These are phyloP conservation scores for Nothocercus nigrocapillus DNA, from an alignment of 2,113 vertebrate species.

Conservation along the genomic window DNA sequence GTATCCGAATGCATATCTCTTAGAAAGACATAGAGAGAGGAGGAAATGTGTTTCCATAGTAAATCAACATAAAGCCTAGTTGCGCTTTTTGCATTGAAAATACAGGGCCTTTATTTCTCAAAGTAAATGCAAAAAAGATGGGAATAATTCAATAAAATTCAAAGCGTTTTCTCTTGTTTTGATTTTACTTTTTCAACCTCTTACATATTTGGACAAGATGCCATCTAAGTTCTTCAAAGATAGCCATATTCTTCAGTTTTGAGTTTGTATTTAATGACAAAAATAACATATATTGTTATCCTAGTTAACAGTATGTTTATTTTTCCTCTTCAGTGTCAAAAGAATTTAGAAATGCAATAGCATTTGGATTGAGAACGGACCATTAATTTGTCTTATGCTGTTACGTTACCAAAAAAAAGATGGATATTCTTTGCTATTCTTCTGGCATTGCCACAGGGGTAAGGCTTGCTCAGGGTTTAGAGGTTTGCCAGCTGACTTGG, in stretches of 20 bases:
- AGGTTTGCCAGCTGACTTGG: conserved; percentile 10
- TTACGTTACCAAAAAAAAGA: not conserved
- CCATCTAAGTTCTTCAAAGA: not conserved
- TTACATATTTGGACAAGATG: not conserved
- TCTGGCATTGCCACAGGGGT: not conserved
- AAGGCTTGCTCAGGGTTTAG: not conserved
- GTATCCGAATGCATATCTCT: accelerated
- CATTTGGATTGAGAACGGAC: not conserved
- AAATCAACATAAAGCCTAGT: not conserved
- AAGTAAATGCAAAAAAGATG: not conserved
- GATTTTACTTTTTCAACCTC: not conserved
- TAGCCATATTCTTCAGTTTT: not conserved
- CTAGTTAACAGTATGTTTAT: not conserved
- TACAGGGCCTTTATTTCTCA: not conserved
- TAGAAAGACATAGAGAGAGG: not conserved
- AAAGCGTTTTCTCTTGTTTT: not conserved
- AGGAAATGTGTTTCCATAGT: not conserved
- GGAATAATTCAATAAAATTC: not conserved
- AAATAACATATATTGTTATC: not conserved
- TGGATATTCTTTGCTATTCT: not conserved
- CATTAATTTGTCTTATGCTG: not conserved
- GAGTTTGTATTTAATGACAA: not conserved
- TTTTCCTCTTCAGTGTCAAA: not conserved
- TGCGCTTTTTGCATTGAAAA: not conserved
- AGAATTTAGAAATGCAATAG: not conserved